phyloP scores from a whole-genome alignment of 2,797 vertebrate genomes.

The Aplochiton taeniatus region DNA sequence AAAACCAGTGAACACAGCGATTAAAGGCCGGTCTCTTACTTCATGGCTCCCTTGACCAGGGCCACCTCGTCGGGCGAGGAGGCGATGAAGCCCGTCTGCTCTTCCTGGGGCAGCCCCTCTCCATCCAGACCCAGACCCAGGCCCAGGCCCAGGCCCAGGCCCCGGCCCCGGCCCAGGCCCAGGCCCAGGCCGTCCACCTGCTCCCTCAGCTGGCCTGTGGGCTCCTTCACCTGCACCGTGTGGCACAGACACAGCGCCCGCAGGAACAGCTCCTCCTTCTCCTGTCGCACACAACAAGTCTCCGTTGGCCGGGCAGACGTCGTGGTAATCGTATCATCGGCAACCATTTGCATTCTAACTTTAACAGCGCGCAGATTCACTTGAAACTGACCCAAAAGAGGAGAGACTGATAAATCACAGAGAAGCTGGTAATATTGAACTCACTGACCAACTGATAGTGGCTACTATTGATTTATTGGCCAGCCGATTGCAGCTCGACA shows the following conservation, averaged over 20 bases:
- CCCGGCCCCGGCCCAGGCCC: conserved; percentile 77
- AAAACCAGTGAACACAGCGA: neutral
- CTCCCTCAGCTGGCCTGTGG: conserved; percentile 51
- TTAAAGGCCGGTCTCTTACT: conserved; percentile 69
- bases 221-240: conserved; percentile 91
- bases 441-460: neutral
- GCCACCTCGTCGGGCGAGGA: conserved; percentile 96
- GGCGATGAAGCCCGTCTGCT: conserved; percentile 82
- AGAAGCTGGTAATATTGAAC: too few species aligned
- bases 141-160: conserved; percentile 2
- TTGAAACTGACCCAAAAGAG: too few species aligned
- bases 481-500: conserved; percentile 10
- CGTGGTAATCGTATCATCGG: too few species aligned
- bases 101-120: conserved; percentile 29
- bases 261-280: conserved; percentile 91
- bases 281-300: conserved; percentile 63
- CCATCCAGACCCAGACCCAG: conserved; percentile 46
- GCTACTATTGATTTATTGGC: too few species aligned
- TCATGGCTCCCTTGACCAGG: conserved; percentile 92
- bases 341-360: too few species aligned
- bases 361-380: too few species aligned
- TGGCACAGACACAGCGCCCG: conserved; percentile 95
- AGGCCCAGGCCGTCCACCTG: conserved; percentile 62
- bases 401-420: too few species aligned
- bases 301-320: too few species aligned